phyloP scores from a whole-genome alignment of 37 sponge, comb jelly and placozoan genomes.

The Haliclona indistincta region DNA sequence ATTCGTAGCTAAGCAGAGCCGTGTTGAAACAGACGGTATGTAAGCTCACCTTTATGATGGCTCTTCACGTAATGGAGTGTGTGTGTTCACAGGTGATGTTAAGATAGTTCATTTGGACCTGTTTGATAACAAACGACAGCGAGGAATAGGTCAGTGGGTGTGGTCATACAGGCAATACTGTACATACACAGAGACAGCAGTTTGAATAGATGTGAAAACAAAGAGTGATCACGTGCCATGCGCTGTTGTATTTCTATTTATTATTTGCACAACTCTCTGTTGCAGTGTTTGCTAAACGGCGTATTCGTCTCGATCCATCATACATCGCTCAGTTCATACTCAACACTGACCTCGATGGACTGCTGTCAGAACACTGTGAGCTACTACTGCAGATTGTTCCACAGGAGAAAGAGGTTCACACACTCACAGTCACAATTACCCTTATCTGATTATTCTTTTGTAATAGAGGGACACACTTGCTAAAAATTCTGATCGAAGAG shows the following conservation, averaged over 20 bases:
- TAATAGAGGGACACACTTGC: constrained; percentile 30
- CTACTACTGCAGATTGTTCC: constrained; percentile 82
- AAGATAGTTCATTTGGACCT: too few species aligned
- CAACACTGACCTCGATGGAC: constrained; percentile 77
- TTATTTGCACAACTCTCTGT: background rate
- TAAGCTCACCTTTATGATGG: too few species aligned
- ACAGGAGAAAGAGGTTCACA: constrained; percentile 69
- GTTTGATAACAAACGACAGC: too few species aligned
- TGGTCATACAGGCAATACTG: too few species aligned
- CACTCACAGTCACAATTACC: background rate
- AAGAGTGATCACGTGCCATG: too few species aligned
- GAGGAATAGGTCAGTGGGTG: too few species aligned
- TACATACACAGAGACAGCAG: too few species aligned
- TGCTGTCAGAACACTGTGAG: constrained; percentile 74
- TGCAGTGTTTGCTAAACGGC: constrained; percentile 80
- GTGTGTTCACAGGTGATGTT: too few species aligned
- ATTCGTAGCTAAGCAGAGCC: constrained; percentile 16
- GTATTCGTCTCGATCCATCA: constrained; percentile 57
- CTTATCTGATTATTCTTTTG: background rate
- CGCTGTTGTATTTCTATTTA: too few species aligned
- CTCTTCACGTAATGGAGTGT: too few species aligned
- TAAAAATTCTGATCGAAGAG: constrained; percentile 37
- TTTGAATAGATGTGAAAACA: too few species aligned
- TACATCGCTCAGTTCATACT: constrained; percentile 42
- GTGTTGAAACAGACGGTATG: too few species aligned